Conservation (phyloP, 2,113 vertebrate genomes). For the Alligator mississippiensis region DNA sequence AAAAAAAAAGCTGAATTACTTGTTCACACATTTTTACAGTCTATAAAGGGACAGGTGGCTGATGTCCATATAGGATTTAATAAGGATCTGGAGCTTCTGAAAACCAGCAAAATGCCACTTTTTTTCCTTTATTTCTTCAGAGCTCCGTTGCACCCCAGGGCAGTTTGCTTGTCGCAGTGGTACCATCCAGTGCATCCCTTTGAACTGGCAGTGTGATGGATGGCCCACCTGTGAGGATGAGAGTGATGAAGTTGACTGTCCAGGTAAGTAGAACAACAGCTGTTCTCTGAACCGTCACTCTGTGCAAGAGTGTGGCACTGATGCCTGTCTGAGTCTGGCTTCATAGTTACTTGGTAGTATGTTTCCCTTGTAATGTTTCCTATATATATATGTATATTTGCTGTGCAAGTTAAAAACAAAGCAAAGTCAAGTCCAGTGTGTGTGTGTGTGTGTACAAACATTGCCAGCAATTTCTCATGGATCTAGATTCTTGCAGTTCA, state of each 20-base stretch:
- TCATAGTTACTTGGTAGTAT: neutral
- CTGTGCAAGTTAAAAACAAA: no score
- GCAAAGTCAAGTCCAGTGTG: no score
- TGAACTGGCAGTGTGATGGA: slow-evolving; percentile 94
- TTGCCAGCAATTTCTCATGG: neutral
- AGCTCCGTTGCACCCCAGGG: slow-evolving; percentile 90
- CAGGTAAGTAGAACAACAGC: slow-evolving; percentile 80
- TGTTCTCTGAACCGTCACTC: neutral
- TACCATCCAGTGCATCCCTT: slow-evolving; percentile 95
- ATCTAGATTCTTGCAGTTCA: neutral
- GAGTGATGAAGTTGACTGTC: slow-evolving; percentile 95
- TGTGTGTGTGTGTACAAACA: neutral
- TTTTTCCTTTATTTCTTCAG: slow-evolving; percentile 72
- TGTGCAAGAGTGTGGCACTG: neutral
- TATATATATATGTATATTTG: no score
- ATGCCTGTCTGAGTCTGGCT: no score
- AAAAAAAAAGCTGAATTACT: neutral
- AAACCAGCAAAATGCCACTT: neutral
- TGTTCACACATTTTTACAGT: neutral
- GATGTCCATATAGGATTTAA: neutral
- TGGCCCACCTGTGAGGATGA: slow-evolving; percentile 94
- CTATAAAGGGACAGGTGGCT: fast-evolving
- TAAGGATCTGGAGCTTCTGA: neutral
- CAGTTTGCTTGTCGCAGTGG: slow-evolving; percentile 97
- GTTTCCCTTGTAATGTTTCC: neutral